These are phyloP conservation scores for Adelognathus sp. DNA, from an alignment of 2,888 invertebrate species.

Conservation along the genomic window DNA sequence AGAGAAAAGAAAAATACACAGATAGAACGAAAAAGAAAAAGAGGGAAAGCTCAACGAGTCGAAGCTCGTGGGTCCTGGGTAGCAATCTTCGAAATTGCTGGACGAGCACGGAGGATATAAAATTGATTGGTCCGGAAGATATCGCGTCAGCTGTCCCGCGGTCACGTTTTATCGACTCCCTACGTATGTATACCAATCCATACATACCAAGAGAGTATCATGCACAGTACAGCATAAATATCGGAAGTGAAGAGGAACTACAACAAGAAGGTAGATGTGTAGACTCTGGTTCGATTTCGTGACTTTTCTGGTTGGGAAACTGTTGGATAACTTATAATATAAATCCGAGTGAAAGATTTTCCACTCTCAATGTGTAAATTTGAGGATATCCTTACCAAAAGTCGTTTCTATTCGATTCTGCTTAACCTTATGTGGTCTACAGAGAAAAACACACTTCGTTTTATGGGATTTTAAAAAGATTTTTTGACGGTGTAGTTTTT, in stretches of 20 bases:
- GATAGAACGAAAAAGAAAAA: slow-evolving; percentile 27
- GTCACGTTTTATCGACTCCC: slow-evolving; percentile 62
- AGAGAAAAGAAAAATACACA: slow-evolving; percentile 20
- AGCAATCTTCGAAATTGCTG: slow-evolving; percentile 73
- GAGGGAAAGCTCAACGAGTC: slow-evolving; percentile 30
- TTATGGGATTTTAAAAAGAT: too few species aligned
- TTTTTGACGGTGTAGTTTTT: too few species aligned
- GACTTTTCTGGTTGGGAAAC: too few species aligned
- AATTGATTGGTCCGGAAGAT: slow-evolving; percentile 69
- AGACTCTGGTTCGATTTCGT: too few species aligned
- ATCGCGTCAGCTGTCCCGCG: slow-evolving; percentile 67
- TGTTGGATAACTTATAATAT: too few species aligned
- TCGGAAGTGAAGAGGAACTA: neutral
- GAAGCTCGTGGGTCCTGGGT: slow-evolving; percentile 44
- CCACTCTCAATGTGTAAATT: too few species aligned
- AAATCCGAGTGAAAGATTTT: too few species aligned
- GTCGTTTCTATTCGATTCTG: too few species aligned
- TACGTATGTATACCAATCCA: slow-evolving; percentile 27
- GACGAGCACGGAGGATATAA: slow-evolving; percentile 66
- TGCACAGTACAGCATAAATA: neutral
- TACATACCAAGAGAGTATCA: neutral
- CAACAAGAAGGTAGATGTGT: neutral
- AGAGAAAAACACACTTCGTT: too few species aligned
- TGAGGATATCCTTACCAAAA: too few species aligned
- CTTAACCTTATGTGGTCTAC: too few species aligned